These are phyloP conservation scores for Hoplodrina ambigua DNA, from an alignment of 2,888 invertebrate species.

Conservation along the genomic window DNA sequence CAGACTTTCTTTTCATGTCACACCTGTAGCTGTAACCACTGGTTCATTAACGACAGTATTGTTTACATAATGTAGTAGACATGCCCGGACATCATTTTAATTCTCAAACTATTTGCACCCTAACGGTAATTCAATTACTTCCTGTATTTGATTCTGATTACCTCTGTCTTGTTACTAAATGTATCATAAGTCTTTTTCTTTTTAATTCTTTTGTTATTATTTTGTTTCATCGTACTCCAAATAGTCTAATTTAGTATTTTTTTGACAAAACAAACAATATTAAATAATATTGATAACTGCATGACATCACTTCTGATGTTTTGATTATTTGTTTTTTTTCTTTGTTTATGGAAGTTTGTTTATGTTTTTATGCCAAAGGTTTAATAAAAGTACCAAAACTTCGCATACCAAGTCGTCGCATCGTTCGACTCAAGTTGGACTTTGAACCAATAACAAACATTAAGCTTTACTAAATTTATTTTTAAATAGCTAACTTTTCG, in stretches of 20 bases:
- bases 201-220: constrained; percentile 9
- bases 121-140: constrained; percentile 3
- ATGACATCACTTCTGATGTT: constrained; percentile 33
- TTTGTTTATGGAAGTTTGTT: constrained; percentile 29
- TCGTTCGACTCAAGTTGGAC: not conserved
- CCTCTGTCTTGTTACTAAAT: constrained; percentile 50
- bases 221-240: constrained; percentile 27
- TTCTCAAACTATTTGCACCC: constrained; percentile 11
- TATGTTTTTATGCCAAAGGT: constrained; percentile 29
- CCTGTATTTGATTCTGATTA: constrained; percentile 30
- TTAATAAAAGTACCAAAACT: constrained; percentile 10
- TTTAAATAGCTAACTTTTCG: not conserved
- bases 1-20: constrained; percentile 72
- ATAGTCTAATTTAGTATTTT: constrained; percentile 4
- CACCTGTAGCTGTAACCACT: constrained; percentile 64
- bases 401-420: not conserved
- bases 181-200: constrained; percentile 40
- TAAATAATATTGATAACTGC: constrained; percentile 1
- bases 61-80: constrained; percentile 48
- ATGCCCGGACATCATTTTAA: constrained; percentile 35
- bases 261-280: not conserved
- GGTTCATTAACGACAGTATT: constrained; percentile 51
- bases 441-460: no score
- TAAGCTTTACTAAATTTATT: not conserved
- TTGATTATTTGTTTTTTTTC: constrained; percentile 25